phyloP scores from a whole-genome alignment of 2,113 vertebrate genomes.

The Merops nubicus region DNA sequence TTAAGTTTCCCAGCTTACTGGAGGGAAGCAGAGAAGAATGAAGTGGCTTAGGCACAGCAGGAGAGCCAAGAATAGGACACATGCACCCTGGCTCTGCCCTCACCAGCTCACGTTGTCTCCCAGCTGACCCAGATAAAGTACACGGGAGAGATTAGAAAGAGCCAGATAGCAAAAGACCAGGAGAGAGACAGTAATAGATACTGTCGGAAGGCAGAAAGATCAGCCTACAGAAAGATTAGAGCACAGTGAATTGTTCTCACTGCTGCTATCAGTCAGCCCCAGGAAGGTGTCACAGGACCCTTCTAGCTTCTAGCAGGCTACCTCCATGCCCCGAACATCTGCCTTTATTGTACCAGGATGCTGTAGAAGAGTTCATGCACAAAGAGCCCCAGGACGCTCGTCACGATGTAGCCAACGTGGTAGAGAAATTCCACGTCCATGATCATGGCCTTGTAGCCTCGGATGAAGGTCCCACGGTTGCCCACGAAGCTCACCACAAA shows the following conservation, averaged over 20 bases:
- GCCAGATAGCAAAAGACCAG: background rate
- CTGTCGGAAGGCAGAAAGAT: background rate
- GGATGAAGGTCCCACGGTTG: conserved; percentile 96
- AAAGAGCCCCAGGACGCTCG: conserved; percentile 91
- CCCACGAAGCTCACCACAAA: conserved; percentile 98
- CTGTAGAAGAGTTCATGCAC: conserved; percentile 97
- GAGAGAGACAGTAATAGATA: background rate
- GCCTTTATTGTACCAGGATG: conserved; percentile 82
- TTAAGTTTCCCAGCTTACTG: background rate
- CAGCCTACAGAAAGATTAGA: background rate
- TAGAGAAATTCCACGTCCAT: conserved; percentile 98
- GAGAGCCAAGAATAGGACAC: conserved; percentile 33
- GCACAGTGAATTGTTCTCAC: background rate
- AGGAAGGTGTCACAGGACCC: background rate
- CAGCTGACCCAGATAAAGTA: conserved; percentile 45
- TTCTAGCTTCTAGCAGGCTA: background rate
- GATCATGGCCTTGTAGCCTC: conserved; percentile 95
- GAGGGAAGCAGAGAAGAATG: conserved; percentile 7
- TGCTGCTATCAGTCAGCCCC: background rate
- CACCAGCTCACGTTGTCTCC: conserved; percentile 10
- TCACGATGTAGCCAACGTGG: conserved; percentile 93
- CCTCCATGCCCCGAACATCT: background rate
- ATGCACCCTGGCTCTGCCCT: conserved; percentile 11
- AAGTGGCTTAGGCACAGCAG: conserved; percentile 2
- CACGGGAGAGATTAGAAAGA: background rate